Conservation (phyloP, 2,113 vertebrate genomes). For the Caretta caretta region DNA sequence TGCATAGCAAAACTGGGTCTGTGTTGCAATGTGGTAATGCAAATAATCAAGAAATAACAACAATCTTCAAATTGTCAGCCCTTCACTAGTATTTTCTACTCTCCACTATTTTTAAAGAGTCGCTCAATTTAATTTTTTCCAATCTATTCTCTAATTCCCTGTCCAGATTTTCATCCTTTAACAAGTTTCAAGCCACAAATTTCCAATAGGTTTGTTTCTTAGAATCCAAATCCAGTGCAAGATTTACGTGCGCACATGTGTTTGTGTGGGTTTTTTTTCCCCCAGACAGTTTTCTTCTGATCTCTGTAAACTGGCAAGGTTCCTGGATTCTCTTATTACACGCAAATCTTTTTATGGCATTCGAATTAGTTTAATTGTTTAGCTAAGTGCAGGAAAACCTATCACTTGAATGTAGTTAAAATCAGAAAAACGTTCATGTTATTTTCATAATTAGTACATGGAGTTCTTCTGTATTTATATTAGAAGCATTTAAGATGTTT, state of each 20-base stretch:
- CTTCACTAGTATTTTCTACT: not conserved
- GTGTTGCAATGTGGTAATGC: not conserved
- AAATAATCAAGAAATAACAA: not conserved
- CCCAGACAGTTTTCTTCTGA: conserved; percentile 30
- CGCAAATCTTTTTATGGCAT: not conserved
- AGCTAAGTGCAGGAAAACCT: conserved; percentile 12
- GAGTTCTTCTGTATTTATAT: conserved; percentile 13
- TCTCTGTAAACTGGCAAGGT: not conserved
- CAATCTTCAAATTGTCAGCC: not conserved
- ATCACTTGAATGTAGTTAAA: not conserved
- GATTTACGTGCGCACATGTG: not conserved
- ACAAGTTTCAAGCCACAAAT: conserved; percentile 2
- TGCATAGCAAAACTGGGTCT: not conserved
- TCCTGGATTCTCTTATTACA: not conserved
- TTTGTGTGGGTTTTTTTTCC: rapidly evolving
- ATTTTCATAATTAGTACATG: not conserved
- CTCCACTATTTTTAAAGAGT: not conserved
- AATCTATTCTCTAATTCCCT: not conserved
- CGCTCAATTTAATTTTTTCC: not conserved
- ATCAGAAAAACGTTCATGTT: conserved; percentile 2
- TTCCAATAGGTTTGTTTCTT: conserved; percentile 10
- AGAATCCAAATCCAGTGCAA: not conserved
- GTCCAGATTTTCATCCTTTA: not conserved
- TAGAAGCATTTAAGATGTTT: conserved; percentile 36
- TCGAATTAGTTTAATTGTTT: conserved; percentile 52